Conservation (phyloP, 2,888 invertebrate species). For the Cantharis lateralis region DNA sequence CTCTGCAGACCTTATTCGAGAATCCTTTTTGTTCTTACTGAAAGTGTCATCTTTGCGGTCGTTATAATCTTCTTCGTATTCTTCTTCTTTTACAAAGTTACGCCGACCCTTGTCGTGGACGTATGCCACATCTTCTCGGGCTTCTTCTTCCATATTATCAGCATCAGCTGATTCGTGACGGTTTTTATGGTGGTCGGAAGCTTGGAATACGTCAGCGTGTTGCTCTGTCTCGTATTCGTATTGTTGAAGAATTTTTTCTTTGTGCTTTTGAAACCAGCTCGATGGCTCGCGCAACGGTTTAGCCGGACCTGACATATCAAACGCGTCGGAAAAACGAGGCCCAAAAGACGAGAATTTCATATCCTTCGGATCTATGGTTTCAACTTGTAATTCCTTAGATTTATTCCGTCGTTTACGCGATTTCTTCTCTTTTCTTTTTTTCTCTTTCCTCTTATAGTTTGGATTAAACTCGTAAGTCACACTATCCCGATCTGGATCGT, state of each 20-base stretch:
- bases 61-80: neutral
- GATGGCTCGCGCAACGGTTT: neutral
- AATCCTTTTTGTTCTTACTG: neutral
- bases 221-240: too few relatives aligned
- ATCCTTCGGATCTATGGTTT: neutral
- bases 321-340: neutral
- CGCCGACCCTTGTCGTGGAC: too few relatives aligned
- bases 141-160: too few relatives aligned
- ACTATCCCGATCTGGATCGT: neutral
- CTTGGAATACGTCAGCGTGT: too few relatives aligned
- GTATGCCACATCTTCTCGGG: neutral
- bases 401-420: neutral
- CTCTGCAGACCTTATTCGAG: neutral
- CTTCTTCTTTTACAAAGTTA: too few relatives aligned
- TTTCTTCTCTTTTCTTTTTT: too few relatives aligned
- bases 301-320: neutral
- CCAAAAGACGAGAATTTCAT: neutral
- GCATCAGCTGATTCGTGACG: too few relatives aligned
- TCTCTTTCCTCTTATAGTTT: too few relatives aligned
- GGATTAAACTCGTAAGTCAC: neutral
- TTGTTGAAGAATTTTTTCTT: neutral
- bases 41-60: neutral
- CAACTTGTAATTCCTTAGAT: neutral
- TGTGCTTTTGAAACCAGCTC: neutral
- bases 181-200: too few relatives aligned